Evolutionary conservation across 2,888 invertebrate genomes (phyloP), one percentile per base, ranked within the genome.

Genomic region (Synanthedon myopaeformis): DNA sequence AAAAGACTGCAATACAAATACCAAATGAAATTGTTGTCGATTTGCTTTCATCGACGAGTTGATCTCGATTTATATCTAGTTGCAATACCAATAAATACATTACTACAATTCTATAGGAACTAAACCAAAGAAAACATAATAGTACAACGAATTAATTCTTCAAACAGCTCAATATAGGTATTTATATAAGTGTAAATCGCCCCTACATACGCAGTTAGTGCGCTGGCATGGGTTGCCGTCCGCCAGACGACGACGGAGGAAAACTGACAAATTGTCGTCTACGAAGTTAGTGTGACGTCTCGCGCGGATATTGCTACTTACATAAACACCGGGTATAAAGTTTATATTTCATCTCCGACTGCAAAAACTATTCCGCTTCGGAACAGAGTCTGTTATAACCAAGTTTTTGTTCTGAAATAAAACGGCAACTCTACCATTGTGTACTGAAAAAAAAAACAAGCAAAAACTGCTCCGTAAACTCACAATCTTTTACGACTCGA

Each of bases 211-310:
- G 35, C 35, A 35, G 35, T 35, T 45, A 45, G 6, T 45, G 45
- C 11, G 14, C 45, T 13, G 45, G 45, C 13, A 45, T 45, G 45
- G n/a, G 8, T 14, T 13, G 45, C 13, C 45, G 8, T 50, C 53
- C 17, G 48, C 45, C 45, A 45, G 45, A 45, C 45, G 14, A 14
- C 45, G 45, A n/a, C 41, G 35, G 57, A 58, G 56, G 57, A 60
- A 60, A 64, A 57, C 61, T 65, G 67, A 69, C 69, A 70, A 75
- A 75, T 72, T 65, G 68, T 70, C 69, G 74, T 74, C 73, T 75
- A 61, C 57, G 56, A 68, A 67, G 61, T 68, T 67, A 35, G 41
- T 53, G 60, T 53, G 61, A 56, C 62, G 57, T 50, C 63, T 64
- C 66, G 62, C 56, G 59, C 67, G 72, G 72, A 73, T 72, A 72